phyloP scores from a whole-genome alignment of 2,113 vertebrate species.

The Neofelis nebulosa region DNA sequence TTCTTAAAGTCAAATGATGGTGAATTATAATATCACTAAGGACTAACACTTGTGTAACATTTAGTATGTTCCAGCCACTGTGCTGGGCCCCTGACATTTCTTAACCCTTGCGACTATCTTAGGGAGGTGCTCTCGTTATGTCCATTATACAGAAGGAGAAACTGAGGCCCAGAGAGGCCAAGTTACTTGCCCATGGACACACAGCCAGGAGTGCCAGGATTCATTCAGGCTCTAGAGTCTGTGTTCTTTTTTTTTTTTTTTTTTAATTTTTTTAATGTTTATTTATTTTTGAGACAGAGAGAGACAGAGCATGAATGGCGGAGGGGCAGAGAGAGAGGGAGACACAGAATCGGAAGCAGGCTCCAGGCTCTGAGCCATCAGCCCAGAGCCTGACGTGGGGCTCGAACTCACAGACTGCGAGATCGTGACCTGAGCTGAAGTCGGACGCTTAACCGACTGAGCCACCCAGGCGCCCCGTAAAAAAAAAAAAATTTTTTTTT shows the following conservation, averaged over 20 bases:
- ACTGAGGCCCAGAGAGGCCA: background rate
- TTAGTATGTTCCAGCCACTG: background rate
- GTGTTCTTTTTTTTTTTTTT: background rate
- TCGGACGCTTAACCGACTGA: too few relatives aligned
- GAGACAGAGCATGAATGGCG: too few relatives aligned
- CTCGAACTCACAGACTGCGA: too few relatives aligned
- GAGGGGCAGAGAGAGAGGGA: too few relatives aligned
- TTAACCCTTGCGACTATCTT: background rate
- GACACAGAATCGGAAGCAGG: too few relatives aligned
- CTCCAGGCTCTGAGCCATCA: too few relatives aligned
- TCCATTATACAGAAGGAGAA: background rate
- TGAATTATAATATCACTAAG: background rate
- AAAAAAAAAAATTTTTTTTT: too few relatives aligned
- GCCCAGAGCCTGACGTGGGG: too few relatives aligned
- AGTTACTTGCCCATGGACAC: background rate
- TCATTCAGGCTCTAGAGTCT: background rate
- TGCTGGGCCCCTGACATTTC: background rate
- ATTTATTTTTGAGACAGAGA: too few relatives aligned
- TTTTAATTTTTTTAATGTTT: too few relatives aligned
- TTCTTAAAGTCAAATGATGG: background rate
- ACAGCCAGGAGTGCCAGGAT: background rate
- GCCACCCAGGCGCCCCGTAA: too few relatives aligned
- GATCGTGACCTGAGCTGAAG: too few relatives aligned
- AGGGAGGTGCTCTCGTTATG: background rate
- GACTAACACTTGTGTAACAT: background rate